phyloP scores from a whole-genome alignment of 30 jellyfish, hydroid and myxozoan genomes.

The Nemopilema nomurai region DNA sequence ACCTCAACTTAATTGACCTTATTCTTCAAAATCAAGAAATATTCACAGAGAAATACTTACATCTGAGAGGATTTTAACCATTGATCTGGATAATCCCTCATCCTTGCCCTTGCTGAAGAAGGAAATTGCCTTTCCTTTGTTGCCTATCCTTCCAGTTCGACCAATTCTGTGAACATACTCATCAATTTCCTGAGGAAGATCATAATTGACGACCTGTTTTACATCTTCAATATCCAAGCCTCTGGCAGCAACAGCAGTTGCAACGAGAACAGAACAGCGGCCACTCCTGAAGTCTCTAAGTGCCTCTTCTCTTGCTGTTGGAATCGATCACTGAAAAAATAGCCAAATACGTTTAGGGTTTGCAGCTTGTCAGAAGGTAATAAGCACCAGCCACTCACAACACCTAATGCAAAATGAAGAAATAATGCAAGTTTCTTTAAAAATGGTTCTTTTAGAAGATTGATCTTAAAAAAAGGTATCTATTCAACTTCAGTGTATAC shows the following conservation, averaged over 20 bases:
- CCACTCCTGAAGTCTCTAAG: slow-evolving; percentile 88
- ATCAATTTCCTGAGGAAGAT: slow-evolving; percentile 92
- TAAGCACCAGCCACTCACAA: background rate
- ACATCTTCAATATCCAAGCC: slow-evolving; percentile 99
- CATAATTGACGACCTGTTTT: slow-evolving; percentile 92
- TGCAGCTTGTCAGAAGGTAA: background rate
- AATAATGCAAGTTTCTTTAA: background rate
- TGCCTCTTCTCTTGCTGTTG: slow-evolving; percentile 99
- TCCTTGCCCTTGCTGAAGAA: slow-evolving; percentile 92
- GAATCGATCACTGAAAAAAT: slow-evolving; percentile 83
- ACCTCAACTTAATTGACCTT: too few relatives aligned
- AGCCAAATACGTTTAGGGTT: background rate
- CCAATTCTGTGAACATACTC: slow-evolving; percentile 99
- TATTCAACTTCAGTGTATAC: too few relatives aligned
- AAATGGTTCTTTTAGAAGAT: too few relatives aligned
- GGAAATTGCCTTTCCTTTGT: slow-evolving; percentile 92
- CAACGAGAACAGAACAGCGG: slow-evolving; percentile 86
- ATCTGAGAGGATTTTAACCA: slow-evolving; percentile 91
- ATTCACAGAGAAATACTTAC: slow-evolving; percentile 45
- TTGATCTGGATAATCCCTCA: slow-evolving; percentile 85
- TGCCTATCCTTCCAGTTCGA: slow-evolving; percentile 99
- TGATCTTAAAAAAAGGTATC: too few relatives aligned
- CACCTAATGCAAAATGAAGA: background rate
- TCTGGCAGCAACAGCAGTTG: slow-evolving; percentile 99
- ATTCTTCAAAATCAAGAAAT: too few relatives aligned